Conservation (phyloP, 53 echinoderm and acorn worm genomes). For the Paracentrotus lividus region DNA sequence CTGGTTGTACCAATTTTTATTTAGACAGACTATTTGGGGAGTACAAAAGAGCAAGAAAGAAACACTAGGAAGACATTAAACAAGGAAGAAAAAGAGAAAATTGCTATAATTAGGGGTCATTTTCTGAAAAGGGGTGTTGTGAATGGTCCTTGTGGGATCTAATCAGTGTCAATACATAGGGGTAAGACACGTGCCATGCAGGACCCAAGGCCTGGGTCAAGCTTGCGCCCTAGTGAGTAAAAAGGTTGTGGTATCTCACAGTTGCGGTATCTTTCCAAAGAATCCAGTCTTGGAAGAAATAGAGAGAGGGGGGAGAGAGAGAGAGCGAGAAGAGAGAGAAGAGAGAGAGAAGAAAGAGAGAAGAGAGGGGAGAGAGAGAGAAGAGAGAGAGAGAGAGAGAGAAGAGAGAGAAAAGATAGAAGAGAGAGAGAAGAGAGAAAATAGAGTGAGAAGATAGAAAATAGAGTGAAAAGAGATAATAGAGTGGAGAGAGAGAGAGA, state of each 20-base stretch:
- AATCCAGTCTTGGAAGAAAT: not conserved
- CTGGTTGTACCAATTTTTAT: too few species aligned
- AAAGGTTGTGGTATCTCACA: constrained; percentile 33
- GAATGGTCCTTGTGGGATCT: not conserved
- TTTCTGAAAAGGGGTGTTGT: constrained; percentile 53
- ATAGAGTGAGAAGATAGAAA: not conserved
- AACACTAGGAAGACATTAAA: not conserved
- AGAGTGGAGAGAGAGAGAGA: not conserved
- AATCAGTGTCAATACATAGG: constrained; percentile 36
- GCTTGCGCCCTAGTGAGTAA: constrained; percentile 30
- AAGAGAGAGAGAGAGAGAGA: not conserved
- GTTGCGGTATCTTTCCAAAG: constrained; percentile 13
- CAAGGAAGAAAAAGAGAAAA: not conserved
- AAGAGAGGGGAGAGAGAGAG: not conserved
- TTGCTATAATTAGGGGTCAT: constrained; percentile 21
- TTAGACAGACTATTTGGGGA: too few species aligned
- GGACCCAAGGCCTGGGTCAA: constrained; percentile 21
- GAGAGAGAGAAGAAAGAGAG: not conserved
- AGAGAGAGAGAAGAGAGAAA: not conserved
- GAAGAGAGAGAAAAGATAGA: not conserved
- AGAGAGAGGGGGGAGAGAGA: not conserved
- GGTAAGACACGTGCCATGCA: not conserved
- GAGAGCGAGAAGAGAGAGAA: constrained; percentile 18
- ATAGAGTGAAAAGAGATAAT: not conserved
- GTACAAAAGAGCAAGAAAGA: not conserved